Conservation (phyloP, 2,888 invertebrate species). For the Stomorhina lunata region DNA sequence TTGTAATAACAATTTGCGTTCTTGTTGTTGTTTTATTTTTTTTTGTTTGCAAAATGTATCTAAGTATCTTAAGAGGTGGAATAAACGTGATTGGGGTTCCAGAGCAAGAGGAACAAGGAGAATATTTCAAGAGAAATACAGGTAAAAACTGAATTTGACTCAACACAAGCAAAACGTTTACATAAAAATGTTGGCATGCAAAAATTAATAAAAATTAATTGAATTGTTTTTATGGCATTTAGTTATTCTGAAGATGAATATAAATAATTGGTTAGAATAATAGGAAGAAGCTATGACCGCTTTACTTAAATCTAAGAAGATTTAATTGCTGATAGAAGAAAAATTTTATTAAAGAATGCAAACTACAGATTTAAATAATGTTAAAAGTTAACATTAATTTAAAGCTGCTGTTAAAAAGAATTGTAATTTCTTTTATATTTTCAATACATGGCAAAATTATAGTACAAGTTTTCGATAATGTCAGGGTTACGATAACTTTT, state of each 20-base stretch:
- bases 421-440: no score
- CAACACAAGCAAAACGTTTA: not conserved
- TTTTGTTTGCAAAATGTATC: not conserved
- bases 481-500: no score
- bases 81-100: conserved; percentile 60
- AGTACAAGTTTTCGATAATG: no score
- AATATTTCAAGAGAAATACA: conserved; percentile 51
- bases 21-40: not conserved
- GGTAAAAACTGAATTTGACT: conserved; percentile 2
- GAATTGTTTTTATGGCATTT: conserved; percentile 25
- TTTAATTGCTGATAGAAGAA: not conserved
- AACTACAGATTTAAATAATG: not conserved
- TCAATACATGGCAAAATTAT: no score
- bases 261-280: not conserved
- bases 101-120: not conserved
- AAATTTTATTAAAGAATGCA: not conserved
- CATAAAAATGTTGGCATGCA: conserved; percentile 18
- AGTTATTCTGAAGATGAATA: conserved; percentile 5
- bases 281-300: not conserved
- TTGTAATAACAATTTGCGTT: conserved; percentile 18
- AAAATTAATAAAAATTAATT: conserved; percentile 39
- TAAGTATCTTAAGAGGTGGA: conserved; percentile 9
- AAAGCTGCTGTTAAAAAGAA: no score
- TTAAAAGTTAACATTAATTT: no score
- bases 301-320: not conserved